Conservation (phyloP, 2,113 vertebrate genomes). For the Cochlearius cochlearius region DNA sequence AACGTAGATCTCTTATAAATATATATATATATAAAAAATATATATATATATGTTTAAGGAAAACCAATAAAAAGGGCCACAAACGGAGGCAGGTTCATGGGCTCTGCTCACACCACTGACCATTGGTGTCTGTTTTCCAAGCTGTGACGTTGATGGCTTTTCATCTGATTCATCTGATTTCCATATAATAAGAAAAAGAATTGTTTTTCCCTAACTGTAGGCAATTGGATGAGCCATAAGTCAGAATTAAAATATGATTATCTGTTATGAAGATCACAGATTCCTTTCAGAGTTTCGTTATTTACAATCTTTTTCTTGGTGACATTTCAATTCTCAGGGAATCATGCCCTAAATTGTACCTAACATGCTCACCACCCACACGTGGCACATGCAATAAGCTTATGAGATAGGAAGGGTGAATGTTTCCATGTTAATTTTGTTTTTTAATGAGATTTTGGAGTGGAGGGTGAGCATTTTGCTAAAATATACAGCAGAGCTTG, state of each 20-base stretch:
- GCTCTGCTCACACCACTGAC: conserved; percentile 30
- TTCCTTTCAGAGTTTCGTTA: conserved; percentile 57
- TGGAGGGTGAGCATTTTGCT: conserved; percentile 10
- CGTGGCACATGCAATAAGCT: conserved; percentile 30
- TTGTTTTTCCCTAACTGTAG: conserved; percentile 49
- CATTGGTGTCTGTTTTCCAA: conserved; percentile 25
- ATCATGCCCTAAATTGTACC: conserved; percentile 55
- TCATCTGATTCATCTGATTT: conserved; percentile 52
- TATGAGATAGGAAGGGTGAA: conserved; percentile 32
- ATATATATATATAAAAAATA: too few species aligned
- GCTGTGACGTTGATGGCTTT: conserved; percentile 39
- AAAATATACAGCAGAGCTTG: conserved; percentile 22
- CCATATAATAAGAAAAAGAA: conserved; percentile 54
- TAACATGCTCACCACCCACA: conserved; percentile 53
- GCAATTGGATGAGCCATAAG: conserved; percentile 59
- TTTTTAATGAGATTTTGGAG: conserved; percentile 49
- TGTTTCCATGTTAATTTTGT: conserved; percentile 41
- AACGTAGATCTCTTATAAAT: background rate
- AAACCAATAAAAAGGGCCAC: background rate
- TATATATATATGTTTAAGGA: too few species aligned
- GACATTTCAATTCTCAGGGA: conserved; percentile 59
- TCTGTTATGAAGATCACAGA: conserved; percentile 49
- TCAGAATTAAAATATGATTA: conserved; percentile 70
- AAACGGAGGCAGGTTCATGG: background rate
- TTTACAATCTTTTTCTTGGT: conserved; percentile 56